Conservation (phyloP, 1,140 invertebrate genomes). For the Drosophila sproati region DNA sequence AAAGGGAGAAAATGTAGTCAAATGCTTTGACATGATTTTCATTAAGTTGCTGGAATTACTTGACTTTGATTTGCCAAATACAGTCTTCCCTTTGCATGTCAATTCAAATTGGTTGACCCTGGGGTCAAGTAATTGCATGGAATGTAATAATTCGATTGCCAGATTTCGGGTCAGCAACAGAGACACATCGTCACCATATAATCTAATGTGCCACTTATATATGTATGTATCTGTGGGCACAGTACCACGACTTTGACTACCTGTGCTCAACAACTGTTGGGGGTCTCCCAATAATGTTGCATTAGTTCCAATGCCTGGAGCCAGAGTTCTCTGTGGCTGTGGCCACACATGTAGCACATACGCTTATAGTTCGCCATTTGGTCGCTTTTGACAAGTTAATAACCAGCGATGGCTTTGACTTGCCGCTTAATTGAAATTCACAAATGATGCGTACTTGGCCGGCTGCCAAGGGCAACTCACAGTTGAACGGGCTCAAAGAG, state of each 20-base stretch:
- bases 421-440: slow-evolving; percentile 18
- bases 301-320: slow-evolving; percentile 15
- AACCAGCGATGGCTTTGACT: slow-evolving; percentile 14
- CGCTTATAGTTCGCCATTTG: slow-evolving; percentile 4
- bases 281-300: slow-evolving; percentile 14
- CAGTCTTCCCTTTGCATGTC: background rate
- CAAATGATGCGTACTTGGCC: slow-evolving; percentile 6
- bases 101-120: background rate
- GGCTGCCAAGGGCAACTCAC: slow-evolving; percentile 12
- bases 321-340: background rate
- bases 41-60: background rate
- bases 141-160: slow-evolving; percentile 26
- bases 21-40: background rate
- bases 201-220: slow-evolving; percentile 1
- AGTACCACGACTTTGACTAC: background rate
- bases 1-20: background rate
- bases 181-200: slow-evolving; percentile 2
- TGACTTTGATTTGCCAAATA: background rate
- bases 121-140: slow-evolving; percentile 12
- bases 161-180: background rate
- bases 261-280: background rate
- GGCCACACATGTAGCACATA: background rate
- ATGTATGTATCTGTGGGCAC: too few relatives aligned
- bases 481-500: background rate
- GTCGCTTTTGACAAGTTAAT: slow-evolving; percentile 19